These are phyloP conservation scores for Dendrocincla fuliginosa DNA, from an alignment of 2,797 vertebrate species.

Conservation along the genomic window DNA sequence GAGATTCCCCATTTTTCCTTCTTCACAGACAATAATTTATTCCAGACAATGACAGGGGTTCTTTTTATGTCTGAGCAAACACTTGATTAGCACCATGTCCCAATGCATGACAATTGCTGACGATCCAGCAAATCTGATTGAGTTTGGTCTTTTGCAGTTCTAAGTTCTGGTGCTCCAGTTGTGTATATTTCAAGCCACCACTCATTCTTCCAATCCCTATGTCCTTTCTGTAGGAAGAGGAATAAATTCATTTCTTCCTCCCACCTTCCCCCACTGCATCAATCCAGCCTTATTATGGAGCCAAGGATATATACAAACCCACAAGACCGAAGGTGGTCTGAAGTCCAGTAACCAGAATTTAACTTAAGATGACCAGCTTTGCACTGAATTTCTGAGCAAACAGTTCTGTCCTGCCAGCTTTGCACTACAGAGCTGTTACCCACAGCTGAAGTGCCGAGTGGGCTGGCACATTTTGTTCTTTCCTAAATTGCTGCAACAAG, in stretches of 20 bases:
- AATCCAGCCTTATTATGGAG: neutral
- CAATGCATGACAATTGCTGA: neutral
- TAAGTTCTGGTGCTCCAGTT: neutral
- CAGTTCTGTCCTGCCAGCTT: neutral
- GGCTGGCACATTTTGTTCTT: neutral
- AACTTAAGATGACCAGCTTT: neutral
- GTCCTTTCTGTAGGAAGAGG: neutral
- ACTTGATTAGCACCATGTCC: neutral
- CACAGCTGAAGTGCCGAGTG: neutral
- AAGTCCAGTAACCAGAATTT: neutral
- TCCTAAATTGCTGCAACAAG: neutral
- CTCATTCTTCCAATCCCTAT: neutral
- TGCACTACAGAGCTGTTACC: neutral
- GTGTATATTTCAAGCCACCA: fast-evolving
- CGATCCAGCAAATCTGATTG: neutral
- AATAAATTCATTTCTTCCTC: neutral
- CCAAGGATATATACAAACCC: neutral
- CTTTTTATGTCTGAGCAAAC: neutral
- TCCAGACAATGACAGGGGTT: neutral
- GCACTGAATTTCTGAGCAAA: neutral
- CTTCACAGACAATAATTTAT: neutral
- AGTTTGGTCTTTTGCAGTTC: neutral
- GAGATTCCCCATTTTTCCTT: neutral
- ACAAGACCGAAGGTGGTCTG: neutral
- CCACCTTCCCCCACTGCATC: neutral